Percentiles rank a stretch among this genome's conserved stretches.
phyloP scores from a whole-genome alignment of 2,113 vertebrate species.

The Corvus cornix region DNA sequence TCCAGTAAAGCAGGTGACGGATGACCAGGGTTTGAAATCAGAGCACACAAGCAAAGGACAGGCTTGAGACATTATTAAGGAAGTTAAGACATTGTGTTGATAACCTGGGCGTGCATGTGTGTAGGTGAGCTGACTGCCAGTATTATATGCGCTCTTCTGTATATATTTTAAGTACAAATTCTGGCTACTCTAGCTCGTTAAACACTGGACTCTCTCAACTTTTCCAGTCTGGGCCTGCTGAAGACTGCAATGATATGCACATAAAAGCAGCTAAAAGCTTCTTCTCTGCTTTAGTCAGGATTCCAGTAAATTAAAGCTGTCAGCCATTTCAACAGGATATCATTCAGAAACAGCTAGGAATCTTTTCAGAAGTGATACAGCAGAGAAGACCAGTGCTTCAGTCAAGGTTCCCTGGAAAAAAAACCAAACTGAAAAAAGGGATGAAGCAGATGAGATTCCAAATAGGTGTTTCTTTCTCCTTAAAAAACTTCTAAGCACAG shows the following conservation, averaged over 20 bases:
- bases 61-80: neutral
- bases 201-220: conserved; percentile 6
- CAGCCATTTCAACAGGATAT: neutral
- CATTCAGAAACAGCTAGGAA: neutral
- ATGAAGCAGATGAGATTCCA: neutral
- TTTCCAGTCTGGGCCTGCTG: conserved; percentile 18
- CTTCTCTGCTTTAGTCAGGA: neutral
- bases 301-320: neutral
- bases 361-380: neutral
- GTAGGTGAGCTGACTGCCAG: neutral
- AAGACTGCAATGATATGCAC: neutral
- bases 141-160: neutral
- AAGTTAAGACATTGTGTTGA: neutral
- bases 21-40: neutral
- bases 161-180: conserved; percentile 24
- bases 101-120: neutral
- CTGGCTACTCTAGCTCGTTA: conserved; percentile 23
- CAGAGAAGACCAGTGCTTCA: neutral
- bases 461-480: neutral
- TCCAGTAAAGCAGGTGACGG: neutral
- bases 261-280: conserved; percentile 23
- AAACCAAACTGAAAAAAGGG: neutral
- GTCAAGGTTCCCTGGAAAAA: neutral
- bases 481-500: neutral
- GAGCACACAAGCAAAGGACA: neutral